These are phyloP conservation scores for Phocoena sinus DNA, from an alignment of 2,113 vertebrate genomes.

Conservation along the genomic window DNA sequence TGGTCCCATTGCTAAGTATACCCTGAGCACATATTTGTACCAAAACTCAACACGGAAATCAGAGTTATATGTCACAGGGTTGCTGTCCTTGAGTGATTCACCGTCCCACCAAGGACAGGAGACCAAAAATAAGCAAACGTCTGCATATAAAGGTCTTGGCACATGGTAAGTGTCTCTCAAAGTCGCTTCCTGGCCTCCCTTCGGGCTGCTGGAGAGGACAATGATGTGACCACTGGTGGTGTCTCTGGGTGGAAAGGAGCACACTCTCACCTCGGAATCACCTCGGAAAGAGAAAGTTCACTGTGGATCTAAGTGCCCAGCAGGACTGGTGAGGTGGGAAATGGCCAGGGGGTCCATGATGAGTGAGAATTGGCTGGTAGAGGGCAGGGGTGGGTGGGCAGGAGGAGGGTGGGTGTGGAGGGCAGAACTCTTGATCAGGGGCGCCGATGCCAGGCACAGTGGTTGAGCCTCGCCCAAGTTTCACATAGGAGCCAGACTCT, in stretches of 20 bases:
- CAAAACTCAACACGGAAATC: neutral
- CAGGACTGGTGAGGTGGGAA: neutral
- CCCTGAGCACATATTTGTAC: neutral
- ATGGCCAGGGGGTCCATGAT: accelerated
- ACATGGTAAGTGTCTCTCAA: neutral
- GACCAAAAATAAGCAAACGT: neutral
- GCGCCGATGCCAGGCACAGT: neutral
- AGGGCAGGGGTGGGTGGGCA: too few species aligned
- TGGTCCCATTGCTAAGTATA: neutral
- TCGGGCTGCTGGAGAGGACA: neutral
- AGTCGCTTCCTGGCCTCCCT: neutral
- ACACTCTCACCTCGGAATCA: neutral
- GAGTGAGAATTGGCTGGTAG: neutral
- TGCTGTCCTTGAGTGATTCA: neutral
- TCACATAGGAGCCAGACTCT: neutral
- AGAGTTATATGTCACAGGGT: neutral
- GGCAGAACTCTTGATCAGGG: too few species aligned
- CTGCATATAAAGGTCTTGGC: neutral
- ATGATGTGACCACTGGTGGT: too few species aligned
- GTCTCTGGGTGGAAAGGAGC: neutral
- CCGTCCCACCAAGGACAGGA: neutral
- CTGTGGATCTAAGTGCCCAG: neutral
- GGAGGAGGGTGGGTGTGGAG: too few species aligned
- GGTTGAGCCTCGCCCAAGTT: neutral
- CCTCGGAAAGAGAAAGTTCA: neutral